A percentile compares a stretch with the other conserved stretches of the same genome.
Evolutionary conservation across 2,888 invertebrate species (phyloP).

Genomic region (Scaptomyza reducta): DNA sequence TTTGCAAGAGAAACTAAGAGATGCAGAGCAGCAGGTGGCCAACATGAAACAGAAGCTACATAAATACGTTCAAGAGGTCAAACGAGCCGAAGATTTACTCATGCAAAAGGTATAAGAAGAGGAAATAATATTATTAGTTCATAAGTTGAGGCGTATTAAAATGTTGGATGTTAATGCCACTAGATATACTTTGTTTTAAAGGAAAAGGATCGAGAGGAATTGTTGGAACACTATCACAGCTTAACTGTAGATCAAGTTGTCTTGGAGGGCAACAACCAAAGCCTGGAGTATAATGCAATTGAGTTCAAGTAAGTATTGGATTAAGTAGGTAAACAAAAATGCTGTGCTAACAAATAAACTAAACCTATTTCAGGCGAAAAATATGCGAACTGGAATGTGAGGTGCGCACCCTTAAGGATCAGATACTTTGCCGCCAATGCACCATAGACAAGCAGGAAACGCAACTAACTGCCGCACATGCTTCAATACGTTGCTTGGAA

Average conservation of each 20-base stretch:
- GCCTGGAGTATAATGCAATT: conserved; percentile 90
- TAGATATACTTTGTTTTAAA: conserved; percentile 81
- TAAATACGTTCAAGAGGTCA: conserved; percentile 92
- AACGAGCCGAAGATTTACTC: conserved; percentile 90
- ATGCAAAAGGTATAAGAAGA: conserved; percentile 86
- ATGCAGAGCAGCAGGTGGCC: conserved; percentile 89
- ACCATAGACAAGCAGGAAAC: conserved; percentile 86
- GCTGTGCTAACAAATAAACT: too few relatives aligned
- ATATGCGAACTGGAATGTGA: conserved; percentile 86
- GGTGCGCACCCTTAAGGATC: conserved; percentile 87
- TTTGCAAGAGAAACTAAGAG: conserved; percentile 88
- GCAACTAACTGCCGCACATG: conserved; percentile 85
- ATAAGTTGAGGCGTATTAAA: conserved; percentile 17
- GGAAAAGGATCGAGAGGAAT: conserved; percentile 91
- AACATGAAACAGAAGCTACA: conserved; percentile 90
- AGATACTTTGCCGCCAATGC: conserved; percentile 86
- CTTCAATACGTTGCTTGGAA: conserved; percentile 85
- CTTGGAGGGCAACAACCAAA: conserved; percentile 91
- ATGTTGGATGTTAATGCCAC: conserved; percentile 28
- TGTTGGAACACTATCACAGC: conserved; percentile 91
- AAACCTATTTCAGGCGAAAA: conserved; percentile 81
- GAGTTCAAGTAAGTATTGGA: conserved; percentile 86
- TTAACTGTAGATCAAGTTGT: conserved; percentile 91
- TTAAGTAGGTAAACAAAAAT: neutral
- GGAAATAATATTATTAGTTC: conserved; percentile 14